Conservation (phyloP, 1,140 invertebrate genomes). For the Rhizoglyphus robini region DNA sequence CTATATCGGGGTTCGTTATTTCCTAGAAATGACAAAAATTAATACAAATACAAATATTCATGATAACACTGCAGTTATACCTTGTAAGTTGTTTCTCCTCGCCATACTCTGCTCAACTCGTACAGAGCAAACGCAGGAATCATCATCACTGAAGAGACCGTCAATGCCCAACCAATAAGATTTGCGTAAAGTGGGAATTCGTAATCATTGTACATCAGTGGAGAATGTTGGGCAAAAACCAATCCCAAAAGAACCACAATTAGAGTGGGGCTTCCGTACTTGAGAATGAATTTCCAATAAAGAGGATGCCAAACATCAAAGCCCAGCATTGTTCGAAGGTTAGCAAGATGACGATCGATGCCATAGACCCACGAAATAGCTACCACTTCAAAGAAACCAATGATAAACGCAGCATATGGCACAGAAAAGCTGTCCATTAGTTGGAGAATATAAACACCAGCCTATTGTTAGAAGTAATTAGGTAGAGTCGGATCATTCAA, state of each 20-base stretch:
- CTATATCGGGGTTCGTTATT: too few relatives aligned
- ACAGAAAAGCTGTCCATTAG: slow-evolving; percentile 35
- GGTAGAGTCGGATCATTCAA: neutral
- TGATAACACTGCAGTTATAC: too few relatives aligned
- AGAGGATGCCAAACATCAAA: slow-evolving; percentile 48
- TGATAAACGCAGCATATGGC: slow-evolving; percentile 33
- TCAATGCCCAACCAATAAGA: slow-evolving; percentile 39
- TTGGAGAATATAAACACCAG: slow-evolving; percentile 36
- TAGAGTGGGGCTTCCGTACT: slow-evolving; percentile 55
- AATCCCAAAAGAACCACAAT: slow-evolving; percentile 41
- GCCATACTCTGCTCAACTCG: neutral
- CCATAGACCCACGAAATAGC: slow-evolving; percentile 69
- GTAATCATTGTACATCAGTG: slow-evolving; percentile 35
- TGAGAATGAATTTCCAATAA: slow-evolving; percentile 68
- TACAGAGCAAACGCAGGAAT: slow-evolving; percentile 35
- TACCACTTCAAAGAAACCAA: slow-evolving; percentile 51
- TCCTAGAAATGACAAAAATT: too few relatives aligned
- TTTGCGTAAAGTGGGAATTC: slow-evolving; percentile 43
- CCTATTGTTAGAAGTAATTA: neutral
- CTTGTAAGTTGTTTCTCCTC: neutral
- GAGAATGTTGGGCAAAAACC: slow-evolving; percentile 34
- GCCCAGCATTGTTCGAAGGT: slow-evolving; percentile 61
- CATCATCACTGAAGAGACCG: slow-evolving; percentile 39
- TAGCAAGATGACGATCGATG: slow-evolving; percentile 58
- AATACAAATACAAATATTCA: too few relatives aligned